phyloP scores from a whole-genome alignment of 1,140 invertebrate species.

The Anoplophora glabripennis region DNA sequence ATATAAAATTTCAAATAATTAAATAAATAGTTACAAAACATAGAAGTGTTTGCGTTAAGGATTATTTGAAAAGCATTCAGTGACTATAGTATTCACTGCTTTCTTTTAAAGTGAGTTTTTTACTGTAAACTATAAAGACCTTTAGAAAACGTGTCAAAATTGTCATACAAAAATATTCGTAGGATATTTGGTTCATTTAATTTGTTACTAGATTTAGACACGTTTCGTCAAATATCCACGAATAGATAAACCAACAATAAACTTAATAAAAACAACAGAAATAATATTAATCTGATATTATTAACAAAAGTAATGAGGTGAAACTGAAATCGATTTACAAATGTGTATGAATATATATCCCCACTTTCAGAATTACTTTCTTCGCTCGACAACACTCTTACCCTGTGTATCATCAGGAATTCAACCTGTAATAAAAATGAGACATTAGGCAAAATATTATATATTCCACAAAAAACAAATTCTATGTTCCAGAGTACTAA shows the following conservation, averaged over 20 bases:
- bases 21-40: slow-evolving; percentile 16
- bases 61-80: too few relatives aligned
- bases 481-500: too few relatives aligned
- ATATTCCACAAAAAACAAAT: not conserved
- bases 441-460: not conserved
- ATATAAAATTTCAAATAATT: too few relatives aligned
- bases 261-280: slow-evolving; percentile 31
- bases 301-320: slow-evolving; percentile 21
- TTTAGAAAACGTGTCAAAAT: too few relatives aligned
- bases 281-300: slow-evolving; percentile 25
- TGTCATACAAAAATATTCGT: too few relatives aligned
- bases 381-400: slow-evolving; percentile 22
- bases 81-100: too few relatives aligned
- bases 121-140: too few relatives aligned
- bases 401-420: slow-evolving; percentile 36
- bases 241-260: slow-evolving; percentile 28
- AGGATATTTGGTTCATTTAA: too few relatives aligned
- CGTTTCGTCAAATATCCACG: slow-evolving; percentile 9
- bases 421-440: slow-evolving; percentile 32
- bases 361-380: slow-evolving; percentile 13
- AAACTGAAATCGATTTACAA: slow-evolving; percentile 17
- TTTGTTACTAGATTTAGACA: not conserved
- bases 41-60: too few relatives aligned
- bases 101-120: too few relatives aligned
- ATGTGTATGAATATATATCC: slow-evolving; percentile 9